Conservation (phyloP, 2,113 vertebrate species). For the Carlito syrichta region DNA sequence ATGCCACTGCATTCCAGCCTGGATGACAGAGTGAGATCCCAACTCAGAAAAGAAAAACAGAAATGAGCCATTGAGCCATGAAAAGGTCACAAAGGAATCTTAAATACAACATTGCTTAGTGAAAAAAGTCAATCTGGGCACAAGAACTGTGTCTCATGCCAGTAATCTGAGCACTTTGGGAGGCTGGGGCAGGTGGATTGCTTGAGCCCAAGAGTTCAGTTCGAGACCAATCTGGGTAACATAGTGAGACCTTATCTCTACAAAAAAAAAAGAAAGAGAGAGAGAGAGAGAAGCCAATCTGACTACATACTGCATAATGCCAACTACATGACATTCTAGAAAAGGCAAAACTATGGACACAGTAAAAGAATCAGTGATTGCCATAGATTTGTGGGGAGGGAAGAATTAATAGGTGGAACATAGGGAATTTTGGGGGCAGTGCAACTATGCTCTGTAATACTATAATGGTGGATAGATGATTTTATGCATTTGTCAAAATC, state of each 20-base stretch:
- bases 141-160: too few relatives aligned
- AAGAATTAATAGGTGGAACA: not conserved
- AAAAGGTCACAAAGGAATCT: not conserved
- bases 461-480: not conserved
- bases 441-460: not conserved
- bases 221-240: too few relatives aligned
- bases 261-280: too few relatives aligned
- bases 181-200: too few relatives aligned
- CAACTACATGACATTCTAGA: not conserved
- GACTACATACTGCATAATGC: not conserved
- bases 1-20: too few relatives aligned
- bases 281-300: too few relatives aligned
- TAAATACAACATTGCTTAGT: not conserved
- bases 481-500: not conserved
- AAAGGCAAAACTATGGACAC: not conserved
- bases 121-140: not conserved
- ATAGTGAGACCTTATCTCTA: too few relatives aligned
- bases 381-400: too few relatives aligned
- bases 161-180: too few relatives aligned
- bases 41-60: not conserved
- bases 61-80: not conserved
- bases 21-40: too few relatives aligned
- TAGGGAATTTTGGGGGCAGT: not conserved
- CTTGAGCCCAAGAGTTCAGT: too few relatives aligned
- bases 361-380: not conserved